These are phyloP conservation scores for Macquaria australasica DNA, from an alignment of 2,113 vertebrate species.

Conservation along the genomic window DNA sequence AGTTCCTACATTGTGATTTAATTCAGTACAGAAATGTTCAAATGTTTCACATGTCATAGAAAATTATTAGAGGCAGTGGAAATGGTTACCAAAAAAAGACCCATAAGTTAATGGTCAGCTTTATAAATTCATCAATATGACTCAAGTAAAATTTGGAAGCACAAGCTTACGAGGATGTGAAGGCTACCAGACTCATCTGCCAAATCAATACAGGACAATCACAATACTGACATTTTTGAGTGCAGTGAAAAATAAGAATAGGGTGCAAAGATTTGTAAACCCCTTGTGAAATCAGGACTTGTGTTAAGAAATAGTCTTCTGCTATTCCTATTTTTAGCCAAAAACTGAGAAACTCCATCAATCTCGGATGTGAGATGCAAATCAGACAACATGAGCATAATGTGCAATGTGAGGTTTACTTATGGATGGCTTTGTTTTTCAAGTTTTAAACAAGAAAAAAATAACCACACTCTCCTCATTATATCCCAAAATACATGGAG, in stretches of 20 bases:
- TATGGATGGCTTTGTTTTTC: not conserved
- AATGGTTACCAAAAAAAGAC: not conserved
- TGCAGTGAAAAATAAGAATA: not conserved
- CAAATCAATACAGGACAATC: slow-evolving; percentile 22
- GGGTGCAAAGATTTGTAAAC: too few relatives aligned
- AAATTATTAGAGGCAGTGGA: not conserved
- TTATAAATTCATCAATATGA: not conserved
- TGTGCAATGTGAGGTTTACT: not conserved
- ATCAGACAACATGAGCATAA: not conserved
- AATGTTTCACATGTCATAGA: not conserved
- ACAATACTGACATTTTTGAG: not conserved
- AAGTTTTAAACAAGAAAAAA: slow-evolving; percentile 1
- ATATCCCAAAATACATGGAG: not conserved
- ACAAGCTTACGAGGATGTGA: not conserved
- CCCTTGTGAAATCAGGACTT: not conserved
- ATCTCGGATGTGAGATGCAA: not conserved
- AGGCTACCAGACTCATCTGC: not conserved
- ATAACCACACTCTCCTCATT: not conserved
- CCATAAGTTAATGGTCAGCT: not conserved
- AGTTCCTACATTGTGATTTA: not conserved
- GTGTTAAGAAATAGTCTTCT: not conserved
- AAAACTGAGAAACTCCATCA: slow-evolving; percentile 4
- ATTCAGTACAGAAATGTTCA: not conserved
- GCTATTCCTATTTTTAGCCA: not conserved
- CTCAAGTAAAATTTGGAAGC: not conserved